Evolutionary conservation across 2,113 vertebrate genomes (phyloP).

Genomic region (Alexandromys fortis): DNA sequence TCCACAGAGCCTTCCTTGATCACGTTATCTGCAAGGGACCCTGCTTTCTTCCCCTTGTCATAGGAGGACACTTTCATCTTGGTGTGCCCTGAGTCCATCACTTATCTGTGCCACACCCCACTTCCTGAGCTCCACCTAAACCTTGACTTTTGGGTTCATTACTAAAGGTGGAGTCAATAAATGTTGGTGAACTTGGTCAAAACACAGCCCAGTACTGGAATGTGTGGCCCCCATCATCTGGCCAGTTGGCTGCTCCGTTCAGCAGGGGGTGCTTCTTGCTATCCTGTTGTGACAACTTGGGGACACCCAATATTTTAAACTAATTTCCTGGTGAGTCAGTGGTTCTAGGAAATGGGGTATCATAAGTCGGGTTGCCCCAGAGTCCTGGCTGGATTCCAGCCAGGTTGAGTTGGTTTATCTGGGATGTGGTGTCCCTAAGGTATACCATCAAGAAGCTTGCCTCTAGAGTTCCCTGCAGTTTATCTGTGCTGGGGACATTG

Average conservation of each 20-base stretch:
- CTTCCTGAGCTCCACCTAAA: neutral
- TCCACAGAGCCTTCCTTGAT: conserved; percentile 4
- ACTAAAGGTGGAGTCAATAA: neutral
- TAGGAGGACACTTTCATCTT: neutral
- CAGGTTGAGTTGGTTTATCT: no score
- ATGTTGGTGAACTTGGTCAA: neutral
- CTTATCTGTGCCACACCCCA: neutral
- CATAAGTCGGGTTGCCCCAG: neutral
- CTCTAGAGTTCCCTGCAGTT: neutral
- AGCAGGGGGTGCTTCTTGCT: neutral
- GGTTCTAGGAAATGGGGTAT: neutral
- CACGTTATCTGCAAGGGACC: neutral
- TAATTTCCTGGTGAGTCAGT: conserved; percentile 5
- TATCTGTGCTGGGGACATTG: neutral
- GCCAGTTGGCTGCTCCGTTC: neutral
- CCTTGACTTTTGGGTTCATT: neutral
- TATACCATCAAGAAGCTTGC: neutral
- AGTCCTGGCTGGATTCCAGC: neutral
- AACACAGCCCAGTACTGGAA: neutral
- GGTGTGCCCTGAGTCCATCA: neutral
- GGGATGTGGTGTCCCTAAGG: neutral
- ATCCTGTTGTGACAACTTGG: neutral
- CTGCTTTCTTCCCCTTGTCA: neutral
- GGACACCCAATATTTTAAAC: neutral
- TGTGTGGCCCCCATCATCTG: fast-evolving